Conservation (phyloP, 2,888 invertebrate genomes). For the Drosophila pseudotalamancana region DNA sequence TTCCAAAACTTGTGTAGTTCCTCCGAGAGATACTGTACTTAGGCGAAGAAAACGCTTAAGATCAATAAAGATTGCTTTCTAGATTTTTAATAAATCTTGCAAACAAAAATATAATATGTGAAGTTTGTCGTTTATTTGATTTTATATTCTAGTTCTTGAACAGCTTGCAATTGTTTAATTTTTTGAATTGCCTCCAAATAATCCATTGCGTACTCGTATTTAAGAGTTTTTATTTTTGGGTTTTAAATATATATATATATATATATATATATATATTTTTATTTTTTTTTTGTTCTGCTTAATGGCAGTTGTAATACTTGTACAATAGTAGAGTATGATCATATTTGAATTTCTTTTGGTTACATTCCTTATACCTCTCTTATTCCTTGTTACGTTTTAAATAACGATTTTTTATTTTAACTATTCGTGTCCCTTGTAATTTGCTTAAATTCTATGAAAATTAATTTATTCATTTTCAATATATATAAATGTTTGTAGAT, state of each 20-base stretch:
- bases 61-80: neutral
- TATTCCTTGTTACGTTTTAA: constrained; percentile 25
- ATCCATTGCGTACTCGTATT: constrained; percentile 17
- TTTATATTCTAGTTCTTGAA: constrained; percentile 70
- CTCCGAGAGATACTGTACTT: neutral
- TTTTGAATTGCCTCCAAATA: constrained; percentile 28
- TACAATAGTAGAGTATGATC: constrained; percentile 24
- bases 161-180: constrained; percentile 49
- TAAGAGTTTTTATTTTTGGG: constrained; percentile 55
- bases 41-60: neutral
- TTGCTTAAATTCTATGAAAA: constrained; percentile 65
- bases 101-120: constrained; percentile 24
- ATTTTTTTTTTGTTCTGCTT: constrained; percentile 5
- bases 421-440: constrained; percentile 69
- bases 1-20: neutral
- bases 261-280: constrained; percentile 19
- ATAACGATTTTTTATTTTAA: constrained; percentile 35
- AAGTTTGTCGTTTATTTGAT: constrained; percentile 69
- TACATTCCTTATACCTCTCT: constrained; percentile 12
- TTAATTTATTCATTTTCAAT: constrained; percentile 40
- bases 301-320: constrained; percentile 18
- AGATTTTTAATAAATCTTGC: neutral
- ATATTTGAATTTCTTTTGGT: constrained; percentile 28
- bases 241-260: constrained; percentile 23
- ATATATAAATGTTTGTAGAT: constrained; percentile 39